Conservation (phyloP, 2,797 vertebrate species). For the Semaprochilodus insignis region DNA sequence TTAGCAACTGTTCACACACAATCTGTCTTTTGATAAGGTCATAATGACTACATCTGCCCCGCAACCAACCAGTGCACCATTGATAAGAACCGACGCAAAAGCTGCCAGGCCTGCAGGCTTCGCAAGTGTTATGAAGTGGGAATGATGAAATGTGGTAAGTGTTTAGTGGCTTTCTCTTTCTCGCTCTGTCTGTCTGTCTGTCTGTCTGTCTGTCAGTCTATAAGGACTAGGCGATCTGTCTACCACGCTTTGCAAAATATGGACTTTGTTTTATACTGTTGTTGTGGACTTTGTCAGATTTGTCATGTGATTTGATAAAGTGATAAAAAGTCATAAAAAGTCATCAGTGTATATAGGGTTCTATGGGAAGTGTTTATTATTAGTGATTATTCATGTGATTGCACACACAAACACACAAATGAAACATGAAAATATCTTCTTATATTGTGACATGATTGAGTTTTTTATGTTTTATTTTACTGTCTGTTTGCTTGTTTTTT, state of each 20-base stretch:
- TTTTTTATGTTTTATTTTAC: not conserved
- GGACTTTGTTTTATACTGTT: conserved; percentile 43
- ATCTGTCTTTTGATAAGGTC: conserved; percentile 73
- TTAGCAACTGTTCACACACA: not conserved
- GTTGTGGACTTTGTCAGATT: conserved; percentile 42
- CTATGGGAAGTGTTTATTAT: not conserved
- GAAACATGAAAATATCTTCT: not conserved
- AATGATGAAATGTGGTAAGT: conserved; percentile 96
- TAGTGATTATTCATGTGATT: not conserved
- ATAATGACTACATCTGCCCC: conserved; percentile 98
- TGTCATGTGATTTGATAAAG: conserved; percentile 11
- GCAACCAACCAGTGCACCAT: conserved; percentile 99
- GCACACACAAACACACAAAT: not conserved
- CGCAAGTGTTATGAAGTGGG: conserved; percentile 97
- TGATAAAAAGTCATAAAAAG: not conserved
- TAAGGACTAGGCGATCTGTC: not conserved
- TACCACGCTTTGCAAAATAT: conserved; percentile 25
- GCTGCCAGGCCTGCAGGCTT: conserved; percentile 97
- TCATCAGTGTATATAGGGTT: not conserved
- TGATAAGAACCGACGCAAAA: conserved; percentile 97
- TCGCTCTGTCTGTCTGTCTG: not conserved
- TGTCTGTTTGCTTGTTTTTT: not conserved
- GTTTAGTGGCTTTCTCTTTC: not conserved
- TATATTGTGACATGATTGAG: not conserved
- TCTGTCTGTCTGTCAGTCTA: not conserved